Evolutionary conservation across 2,888 invertebrate species (phyloP), one percentile per base, ranked within the genome.

Genomic region (Orchesellides sinensis): DNA sequence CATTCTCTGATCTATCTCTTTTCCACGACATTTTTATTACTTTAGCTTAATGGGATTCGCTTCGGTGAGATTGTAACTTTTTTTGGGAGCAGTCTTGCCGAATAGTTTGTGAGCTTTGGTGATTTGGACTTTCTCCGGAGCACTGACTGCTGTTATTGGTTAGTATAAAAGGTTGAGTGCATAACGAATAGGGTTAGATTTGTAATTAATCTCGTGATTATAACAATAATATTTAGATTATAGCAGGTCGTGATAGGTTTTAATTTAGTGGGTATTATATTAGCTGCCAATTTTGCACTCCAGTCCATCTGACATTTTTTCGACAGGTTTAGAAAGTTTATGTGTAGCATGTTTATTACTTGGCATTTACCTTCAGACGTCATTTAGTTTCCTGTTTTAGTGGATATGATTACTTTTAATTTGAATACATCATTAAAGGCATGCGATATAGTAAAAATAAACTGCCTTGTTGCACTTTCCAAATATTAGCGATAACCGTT

Each of bases 1-100:
- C 59, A n/a, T 10, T 19, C 61, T 35, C 17, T 45, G 12, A 8
- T 66, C 66, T 75, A 35, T 52, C 59, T 45, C 21, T 29, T 70
- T 47, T 27, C 45, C 66, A 66, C 79, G 79, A 72, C 79, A 80
- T 63, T 81, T 81, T 81, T 81, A 81, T 81, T 81, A 81, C 74
- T 54, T n/a, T 54, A 29, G 40, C 77, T 75, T 70, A 83, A 83
- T 83, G 82, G 82, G 82, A 72, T 83, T 83, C 54, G 82, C 70
- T 70, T 65, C 47, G 70, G 77, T 83, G 82, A 75, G 77, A 82
- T 69, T 75, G 63, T 56, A 21, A n/a, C 32, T 68, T n/a, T n/a
- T n/a, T n/a, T n/a, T n/a, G n/a, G n/a, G n/a, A n/a, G n/a, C n/a
- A n/a, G n/a, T n/a, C n/a, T n/a, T n/a, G n/a, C n/a, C n/a, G n/a